Evolutionary conservation across 2,797 vertebrate genomes (phyloP).

Genomic region (Gymnoscopelus microlampas): DNA sequence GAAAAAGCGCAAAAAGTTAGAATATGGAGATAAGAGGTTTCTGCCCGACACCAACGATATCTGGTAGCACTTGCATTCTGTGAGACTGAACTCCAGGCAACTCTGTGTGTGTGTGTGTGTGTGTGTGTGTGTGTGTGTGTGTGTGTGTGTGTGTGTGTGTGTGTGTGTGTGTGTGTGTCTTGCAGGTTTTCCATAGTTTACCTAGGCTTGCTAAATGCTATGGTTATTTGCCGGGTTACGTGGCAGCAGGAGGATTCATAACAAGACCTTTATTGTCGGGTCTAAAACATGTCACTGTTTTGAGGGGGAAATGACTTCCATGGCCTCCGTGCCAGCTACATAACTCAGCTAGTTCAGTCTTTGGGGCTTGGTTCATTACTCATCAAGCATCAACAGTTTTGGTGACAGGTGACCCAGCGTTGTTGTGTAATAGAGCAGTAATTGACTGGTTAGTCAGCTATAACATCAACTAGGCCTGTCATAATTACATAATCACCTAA

Average conservation of each 20-base stretch:
- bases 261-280: constrained; percentile 49
- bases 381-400: constrained; percentile 39
- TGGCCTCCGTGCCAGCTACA: constrained; percentile 16
- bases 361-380: constrained; percentile 8
- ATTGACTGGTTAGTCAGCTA: constrained; percentile 48
- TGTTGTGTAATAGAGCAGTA: constrained; percentile 57
- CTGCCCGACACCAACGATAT: too few relatives aligned
- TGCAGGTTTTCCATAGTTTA: neutral
- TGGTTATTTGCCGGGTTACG: constrained; percentile 50
- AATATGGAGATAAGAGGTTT: too few relatives aligned
- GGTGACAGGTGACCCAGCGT: constrained; percentile 26
- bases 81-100: too few relatives aligned
- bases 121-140: too few relatives aligned
- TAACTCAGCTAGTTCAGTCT: constrained; percentile 5
- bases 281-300: constrained; percentile 20
- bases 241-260: constrained; percentile 56
- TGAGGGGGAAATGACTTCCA: constrained; percentile 29
- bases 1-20: too few relatives aligned
- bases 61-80: too few relatives aligned
- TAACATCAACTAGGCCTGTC: neutral
- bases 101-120: too few relatives aligned
- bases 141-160: too few relatives aligned
- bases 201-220: constrained; percentile 46
- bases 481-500: constrained; percentile 11
- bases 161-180: neutral